Evolutionary conservation across 2,113 vertebrate genomes (phyloP).

Genomic region (Actinemys pallida): DNA sequence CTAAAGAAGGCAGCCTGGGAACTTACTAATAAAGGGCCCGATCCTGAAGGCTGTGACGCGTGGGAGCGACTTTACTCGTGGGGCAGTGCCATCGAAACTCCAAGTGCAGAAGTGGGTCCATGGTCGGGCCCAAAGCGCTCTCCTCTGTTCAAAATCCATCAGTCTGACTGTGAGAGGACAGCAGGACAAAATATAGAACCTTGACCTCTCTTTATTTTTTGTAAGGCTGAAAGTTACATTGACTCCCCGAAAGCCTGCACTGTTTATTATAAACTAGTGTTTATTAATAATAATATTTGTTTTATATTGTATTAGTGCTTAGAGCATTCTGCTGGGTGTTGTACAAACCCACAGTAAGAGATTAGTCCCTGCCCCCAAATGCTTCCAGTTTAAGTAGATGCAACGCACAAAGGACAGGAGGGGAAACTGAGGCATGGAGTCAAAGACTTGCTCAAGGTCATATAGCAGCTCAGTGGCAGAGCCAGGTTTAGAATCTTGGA

Average conservation of each 20-base stretch:
- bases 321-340: neutral
- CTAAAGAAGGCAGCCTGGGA: neutral
- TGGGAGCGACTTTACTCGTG: neutral
- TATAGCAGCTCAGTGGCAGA: no score
- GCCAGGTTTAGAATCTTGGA: no score
- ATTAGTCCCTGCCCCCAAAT: neutral
- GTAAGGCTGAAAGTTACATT: neutral
- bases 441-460: no score
- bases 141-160: neutral
- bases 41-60: neutral
- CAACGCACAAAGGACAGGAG: neutral
- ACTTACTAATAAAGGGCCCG: neutral
- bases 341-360: neutral
- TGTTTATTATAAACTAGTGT: neutral
- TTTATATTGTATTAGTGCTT: neutral
- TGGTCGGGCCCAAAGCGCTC: no score
- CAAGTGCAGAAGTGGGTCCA: no score
- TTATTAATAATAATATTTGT: no score
- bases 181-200: neutral
- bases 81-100: no score
- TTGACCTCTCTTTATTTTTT: neutral
- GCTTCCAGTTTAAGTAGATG: neutral
- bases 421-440: neutral
- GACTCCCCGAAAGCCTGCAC: neutral
- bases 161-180: neutral